Conservation (phyloP, 2,113 vertebrate genomes). For the Petroica traversi region DNA sequence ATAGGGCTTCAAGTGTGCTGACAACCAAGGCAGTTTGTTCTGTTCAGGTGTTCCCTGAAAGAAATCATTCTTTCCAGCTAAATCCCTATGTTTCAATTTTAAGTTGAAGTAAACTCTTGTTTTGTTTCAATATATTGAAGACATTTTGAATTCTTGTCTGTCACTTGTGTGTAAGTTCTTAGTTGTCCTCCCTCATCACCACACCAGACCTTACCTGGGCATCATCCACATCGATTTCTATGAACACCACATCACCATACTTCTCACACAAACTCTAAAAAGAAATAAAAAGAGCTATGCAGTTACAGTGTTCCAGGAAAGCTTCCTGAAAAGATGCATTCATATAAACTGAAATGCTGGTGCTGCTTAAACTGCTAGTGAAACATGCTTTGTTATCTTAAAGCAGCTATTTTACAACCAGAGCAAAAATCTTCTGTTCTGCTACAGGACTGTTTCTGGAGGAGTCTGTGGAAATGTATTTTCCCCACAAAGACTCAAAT, state of each 20-base stretch:
- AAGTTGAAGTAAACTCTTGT: not conserved
- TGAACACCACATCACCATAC: slow-evolving; percentile 80
- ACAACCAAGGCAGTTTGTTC: not conserved
- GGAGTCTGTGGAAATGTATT: not conserved
- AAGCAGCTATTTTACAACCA: not conserved
- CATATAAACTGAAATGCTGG: not conserved
- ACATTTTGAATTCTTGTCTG: not conserved
- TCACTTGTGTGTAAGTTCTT: not conserved
- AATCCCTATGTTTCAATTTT: not conserved
- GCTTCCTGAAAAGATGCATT: not conserved
- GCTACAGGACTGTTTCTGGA: not conserved
- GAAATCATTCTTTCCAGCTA: not conserved
- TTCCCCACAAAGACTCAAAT: not conserved
- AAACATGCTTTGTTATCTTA: not conserved
- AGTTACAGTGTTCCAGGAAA: not conserved
- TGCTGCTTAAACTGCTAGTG: not conserved
- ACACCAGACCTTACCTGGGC: slow-evolving; percentile 72
- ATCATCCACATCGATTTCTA: slow-evolving; percentile 92
- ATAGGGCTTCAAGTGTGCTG: not conserved
- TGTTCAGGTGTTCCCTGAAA: not conserved
- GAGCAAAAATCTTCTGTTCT: not conserved
- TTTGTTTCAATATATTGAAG: not conserved
- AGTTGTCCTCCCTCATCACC: not conserved
- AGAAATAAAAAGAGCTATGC: not conserved
- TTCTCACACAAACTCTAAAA: slow-evolving; percentile 69